Evolutionary conservation across 2,113 vertebrate species (phyloP).

Genomic region (Cairina moschata): DNA sequence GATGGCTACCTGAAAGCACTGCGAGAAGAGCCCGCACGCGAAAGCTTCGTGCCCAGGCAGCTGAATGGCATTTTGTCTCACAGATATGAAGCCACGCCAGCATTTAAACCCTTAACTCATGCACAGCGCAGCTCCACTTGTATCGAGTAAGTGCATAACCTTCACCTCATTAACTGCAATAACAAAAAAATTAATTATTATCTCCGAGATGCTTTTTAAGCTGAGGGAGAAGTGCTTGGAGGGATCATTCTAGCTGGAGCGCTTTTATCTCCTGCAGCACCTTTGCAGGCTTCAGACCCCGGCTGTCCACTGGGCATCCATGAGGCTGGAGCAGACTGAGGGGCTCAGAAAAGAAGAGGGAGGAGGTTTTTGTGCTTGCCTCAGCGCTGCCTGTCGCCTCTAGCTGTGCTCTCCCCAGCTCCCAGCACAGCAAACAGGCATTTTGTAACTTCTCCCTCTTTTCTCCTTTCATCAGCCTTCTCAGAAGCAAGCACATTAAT

Average conservation of each 20-base stretch:
- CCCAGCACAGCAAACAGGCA: not conserved
- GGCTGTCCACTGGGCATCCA: not conserved
- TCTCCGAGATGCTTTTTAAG: not conserved
- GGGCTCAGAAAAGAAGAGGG: not conserved
- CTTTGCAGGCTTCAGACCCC: not conserved
- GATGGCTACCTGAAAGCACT: not conserved
- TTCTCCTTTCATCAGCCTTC: constrained; percentile 8
- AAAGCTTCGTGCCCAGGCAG: not conserved
- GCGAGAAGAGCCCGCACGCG: not conserved
- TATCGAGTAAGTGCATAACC: not conserved
- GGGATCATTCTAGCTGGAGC: not conserved
- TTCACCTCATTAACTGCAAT: not conserved
- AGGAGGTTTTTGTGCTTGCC: not conserved
- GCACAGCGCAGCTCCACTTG: not conserved
- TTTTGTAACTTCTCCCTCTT: constrained; percentile 14
- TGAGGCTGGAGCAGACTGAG: not conserved
- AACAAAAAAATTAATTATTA: not conserved
- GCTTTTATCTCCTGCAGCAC: not conserved
- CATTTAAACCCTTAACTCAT: not conserved
- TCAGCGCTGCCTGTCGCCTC: not conserved
- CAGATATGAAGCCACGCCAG: not conserved
- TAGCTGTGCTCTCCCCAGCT: not conserved
- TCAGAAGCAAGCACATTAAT: not conserved
- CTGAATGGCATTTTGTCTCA: not conserved
- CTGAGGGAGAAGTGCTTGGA: not conserved